phyloP scores from a whole-genome alignment of 2,113 vertebrate species.

The Danio rerio region GRCz12tu NC_133182.1:46221001-46221500 shows the following conservation, averaged over 20 bases:
- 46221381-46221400: background rate
- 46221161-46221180: background rate
- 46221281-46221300: conserved; percentile 42
- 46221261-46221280: conserved; percentile 21
- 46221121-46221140: background rate
- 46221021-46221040: too few species aligned
- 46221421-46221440: background rate
- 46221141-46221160: background rate
- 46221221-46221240: conserved; percentile 10
- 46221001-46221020: too few species aligned
- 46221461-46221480: conserved; percentile 15
- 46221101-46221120: background rate
- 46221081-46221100: background rate
- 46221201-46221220: background rate
- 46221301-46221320: conserved; percentile 30
- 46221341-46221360: conserved; percentile 12
- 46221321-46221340: conserved; percentile 9
- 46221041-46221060: too few species aligned
- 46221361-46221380: conserved; percentile 13
- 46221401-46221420: conserved; percentile 14
- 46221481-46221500: conserved; percentile 26
- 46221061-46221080: too few species aligned
- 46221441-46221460: conserved; percentile 18
- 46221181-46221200: background rate
- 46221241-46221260: conserved; percentile 10